Conservation (phyloP, 2,113 vertebrate genomes). For the Corythaixoides concolor region DNA sequence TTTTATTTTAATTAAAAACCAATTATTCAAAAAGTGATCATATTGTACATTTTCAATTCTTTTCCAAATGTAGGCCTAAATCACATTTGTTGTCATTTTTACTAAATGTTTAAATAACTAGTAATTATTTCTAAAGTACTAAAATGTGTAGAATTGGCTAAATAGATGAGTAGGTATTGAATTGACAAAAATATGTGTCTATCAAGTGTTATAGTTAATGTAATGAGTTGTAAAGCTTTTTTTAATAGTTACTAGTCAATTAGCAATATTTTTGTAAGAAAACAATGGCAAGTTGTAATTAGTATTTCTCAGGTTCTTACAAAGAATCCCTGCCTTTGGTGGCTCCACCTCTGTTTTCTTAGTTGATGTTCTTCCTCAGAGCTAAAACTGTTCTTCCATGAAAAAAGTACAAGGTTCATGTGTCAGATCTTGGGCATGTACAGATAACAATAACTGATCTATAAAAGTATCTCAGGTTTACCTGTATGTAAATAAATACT, state of each 20-base stretch:
- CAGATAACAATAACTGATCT: background rate
- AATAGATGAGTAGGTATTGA: background rate
- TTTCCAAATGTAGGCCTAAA: background rate
- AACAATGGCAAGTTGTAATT: background rate
- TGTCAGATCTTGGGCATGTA: background rate
- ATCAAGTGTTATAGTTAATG: background rate
- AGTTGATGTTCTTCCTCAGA: background rate
- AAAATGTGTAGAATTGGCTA: background rate
- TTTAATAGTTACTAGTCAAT: background rate
- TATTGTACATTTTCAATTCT: background rate
- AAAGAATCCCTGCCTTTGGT: background rate
- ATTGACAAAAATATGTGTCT: background rate
- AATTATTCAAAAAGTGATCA: background rate
- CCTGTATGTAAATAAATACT: background rate
- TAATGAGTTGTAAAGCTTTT: background rate
- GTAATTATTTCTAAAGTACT: background rate
- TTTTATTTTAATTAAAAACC: background rate
- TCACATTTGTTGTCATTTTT: background rate
- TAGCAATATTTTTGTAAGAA: background rate
- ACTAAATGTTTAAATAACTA: background rate
- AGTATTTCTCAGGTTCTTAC: background rate
- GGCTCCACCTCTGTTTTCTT: background rate
- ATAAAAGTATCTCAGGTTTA: background rate
- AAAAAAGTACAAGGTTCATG: background rate
- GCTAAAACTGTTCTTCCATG: background rate